phyloP scores from a whole-genome alignment of 2,797 vertebrate genomes.

The Lithobates sylvaticus region DNA sequence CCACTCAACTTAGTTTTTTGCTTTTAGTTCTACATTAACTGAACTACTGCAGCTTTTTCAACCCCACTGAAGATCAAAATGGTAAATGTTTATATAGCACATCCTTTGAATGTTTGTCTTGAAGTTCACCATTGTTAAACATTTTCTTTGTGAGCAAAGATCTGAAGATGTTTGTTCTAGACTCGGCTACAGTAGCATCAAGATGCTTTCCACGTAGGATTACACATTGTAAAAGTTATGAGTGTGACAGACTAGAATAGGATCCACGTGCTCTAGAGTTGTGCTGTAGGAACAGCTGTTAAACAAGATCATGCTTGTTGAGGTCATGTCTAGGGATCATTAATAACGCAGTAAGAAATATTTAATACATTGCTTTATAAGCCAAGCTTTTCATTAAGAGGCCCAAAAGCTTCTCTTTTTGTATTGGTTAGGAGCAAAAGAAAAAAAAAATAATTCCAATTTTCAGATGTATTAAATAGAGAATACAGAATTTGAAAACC shows the following conservation, averaged over 20 bases:
- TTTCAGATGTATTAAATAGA: background rate
- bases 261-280: background rate
- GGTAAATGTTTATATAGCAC: no score
- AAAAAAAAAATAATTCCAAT: background rate
- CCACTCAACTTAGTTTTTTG: no score
- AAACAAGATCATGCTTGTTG: slow-evolving; percentile 25
- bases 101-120: no score
- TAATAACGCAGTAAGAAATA: slow-evolving; percentile 19
- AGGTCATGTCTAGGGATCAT: slow-evolving; percentile 7
- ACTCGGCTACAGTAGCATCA: background rate
- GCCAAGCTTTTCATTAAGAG: background rate
- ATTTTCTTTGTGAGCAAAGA: background rate
- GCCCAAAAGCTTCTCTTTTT: background rate
- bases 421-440: background rate
- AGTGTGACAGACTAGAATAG: slow-evolving; percentile 28
- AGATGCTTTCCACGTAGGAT: no score
- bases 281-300: slow-evolving; percentile 16
- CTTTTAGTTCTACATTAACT: no score
- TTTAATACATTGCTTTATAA: slow-evolving; percentile 8
- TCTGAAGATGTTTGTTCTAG: background rate
- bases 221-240: slow-evolving; percentile 14
- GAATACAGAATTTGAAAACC: no score
- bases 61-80: no score
- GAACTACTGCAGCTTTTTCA: no score
- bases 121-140: no score